Conservation (phyloP, 2,113 vertebrate genomes). For the Peromyscus leucopus region DNA sequence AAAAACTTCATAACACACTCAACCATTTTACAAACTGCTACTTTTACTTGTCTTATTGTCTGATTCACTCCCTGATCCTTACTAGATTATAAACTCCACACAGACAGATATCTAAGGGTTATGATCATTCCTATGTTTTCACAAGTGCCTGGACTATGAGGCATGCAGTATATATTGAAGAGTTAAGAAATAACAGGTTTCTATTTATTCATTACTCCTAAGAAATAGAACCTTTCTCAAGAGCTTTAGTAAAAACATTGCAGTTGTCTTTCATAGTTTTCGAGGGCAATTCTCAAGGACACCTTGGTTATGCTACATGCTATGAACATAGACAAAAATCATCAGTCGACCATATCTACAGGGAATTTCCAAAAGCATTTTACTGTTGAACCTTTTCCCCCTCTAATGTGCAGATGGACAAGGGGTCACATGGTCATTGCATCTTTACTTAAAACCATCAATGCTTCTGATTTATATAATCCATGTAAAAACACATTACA, state of each 20-base stretch:
- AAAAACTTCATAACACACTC: not conserved
- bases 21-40: not conserved
- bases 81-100: not conserved
- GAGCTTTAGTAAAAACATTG: not conserved
- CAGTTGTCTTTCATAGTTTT: not conserved
- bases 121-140: not conserved
- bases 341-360: not conserved
- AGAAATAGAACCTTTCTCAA: not conserved
- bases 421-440: not conserved
- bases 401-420: not conserved
- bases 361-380: not conserved
- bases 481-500: not conserved
- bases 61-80: not conserved
- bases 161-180: not conserved
- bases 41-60: not conserved
- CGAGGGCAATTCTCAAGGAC: not conserved
- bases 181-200: not conserved
- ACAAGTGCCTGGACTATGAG: not conserved
- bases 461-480: not conserved
- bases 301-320: not conserved
- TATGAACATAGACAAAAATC: not conserved
- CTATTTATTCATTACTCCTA: not conserved
- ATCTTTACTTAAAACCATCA: not conserved
- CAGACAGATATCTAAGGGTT: not conserved
- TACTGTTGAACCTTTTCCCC: not conserved